Conservation (phyloP, 2,888 invertebrate species). For the Pseudoips prasinana region DNA sequence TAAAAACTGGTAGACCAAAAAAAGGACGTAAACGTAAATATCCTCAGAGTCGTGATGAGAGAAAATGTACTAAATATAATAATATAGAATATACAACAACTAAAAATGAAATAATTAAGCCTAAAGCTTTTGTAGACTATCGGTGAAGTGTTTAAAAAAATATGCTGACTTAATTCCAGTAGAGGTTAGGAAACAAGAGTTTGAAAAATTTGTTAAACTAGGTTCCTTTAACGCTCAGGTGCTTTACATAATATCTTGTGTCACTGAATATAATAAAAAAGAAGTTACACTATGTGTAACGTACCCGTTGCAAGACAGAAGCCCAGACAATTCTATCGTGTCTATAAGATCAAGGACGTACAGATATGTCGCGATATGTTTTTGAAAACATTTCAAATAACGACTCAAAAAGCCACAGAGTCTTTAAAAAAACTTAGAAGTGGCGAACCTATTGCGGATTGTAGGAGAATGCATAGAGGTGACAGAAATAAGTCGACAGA, state of each 20-base stretch:
- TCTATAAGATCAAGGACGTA: conserved; percentile 10
- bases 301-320: conserved; percentile 10
- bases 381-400: conserved; percentile 15
- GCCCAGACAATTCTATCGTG: conserved; percentile 12
- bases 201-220: conserved; percentile 19
- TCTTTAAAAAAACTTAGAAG: too few species aligned
- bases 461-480: neutral
- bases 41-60: conserved; percentile 8
- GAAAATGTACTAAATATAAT: conserved; percentile 12
- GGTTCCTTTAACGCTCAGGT: conserved; percentile 18
- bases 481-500: conserved; percentile 14
- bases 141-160: conserved; percentile 15
- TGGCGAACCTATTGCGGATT: too few species aligned
- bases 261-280: conserved; percentile 19
- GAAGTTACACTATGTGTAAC: conserved; percentile 14
- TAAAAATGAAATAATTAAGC: conserved; percentile 13
- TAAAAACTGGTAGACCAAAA: conserved; percentile 10
- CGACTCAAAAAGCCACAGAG: too few species aligned
- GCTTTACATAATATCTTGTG: conserved; percentile 14
- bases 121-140: conserved; percentile 17
- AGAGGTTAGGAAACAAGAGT: conserved; percentile 20
- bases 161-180: conserved; percentile 16
- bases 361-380: conserved; percentile 19
- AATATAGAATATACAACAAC: conserved; percentile 11
- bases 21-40: conserved; percentile 11